A percentile compares a stretch with the other conserved stretches of the same genome.
Conservation (phyloP, 2,888 invertebrate genomes). For the Bombylius major region DNA sequence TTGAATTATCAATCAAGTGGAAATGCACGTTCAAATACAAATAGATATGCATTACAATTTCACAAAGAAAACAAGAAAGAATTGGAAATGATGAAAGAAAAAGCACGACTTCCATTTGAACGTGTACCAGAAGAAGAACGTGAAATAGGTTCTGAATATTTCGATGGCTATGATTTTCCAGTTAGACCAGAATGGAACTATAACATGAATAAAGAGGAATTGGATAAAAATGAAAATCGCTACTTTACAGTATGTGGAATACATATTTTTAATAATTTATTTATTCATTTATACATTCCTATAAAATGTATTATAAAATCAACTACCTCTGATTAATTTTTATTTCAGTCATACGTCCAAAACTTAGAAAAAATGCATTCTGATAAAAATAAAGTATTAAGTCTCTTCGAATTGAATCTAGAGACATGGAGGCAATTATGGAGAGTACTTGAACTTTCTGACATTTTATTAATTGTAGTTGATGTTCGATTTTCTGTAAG, state of each 20-base stretch:
- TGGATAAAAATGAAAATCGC: slow-evolving; percentile 68
- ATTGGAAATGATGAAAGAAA: slow-evolving; percentile 49
- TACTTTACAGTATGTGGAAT: slow-evolving; percentile 47
- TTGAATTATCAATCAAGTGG: slow-evolving; percentile 51
- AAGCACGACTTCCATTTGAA: slow-evolving; percentile 41
- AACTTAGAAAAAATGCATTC: slow-evolving; percentile 48
- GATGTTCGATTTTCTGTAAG: slow-evolving; percentile 76
- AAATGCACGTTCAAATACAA: slow-evolving; percentile 40
- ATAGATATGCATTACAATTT: slow-evolving; percentile 70
- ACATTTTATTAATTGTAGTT: slow-evolving; percentile 73
- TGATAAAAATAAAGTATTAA: slow-evolving; percentile 46
- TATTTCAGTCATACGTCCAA: slow-evolving; percentile 58
- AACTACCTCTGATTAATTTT: not conserved
- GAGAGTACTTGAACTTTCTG: slow-evolving; percentile 91
- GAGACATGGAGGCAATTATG: slow-evolving; percentile 95
- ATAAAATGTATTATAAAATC: too few species aligned
- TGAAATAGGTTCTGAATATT: slow-evolving; percentile 58
- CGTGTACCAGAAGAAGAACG: slow-evolving; percentile 46
- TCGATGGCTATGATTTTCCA: slow-evolving; percentile 62
- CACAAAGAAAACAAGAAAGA: slow-evolving; percentile 68
- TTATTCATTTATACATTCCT: not conserved
- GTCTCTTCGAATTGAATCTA: slow-evolving; percentile 84
- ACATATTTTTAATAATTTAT: not conserved
- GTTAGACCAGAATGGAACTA: slow-evolving; percentile 77
- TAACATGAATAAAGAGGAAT: slow-evolving; percentile 52